Conservation (phyloP, 2,113 vertebrate species). For the Labeo rohita region DNA sequence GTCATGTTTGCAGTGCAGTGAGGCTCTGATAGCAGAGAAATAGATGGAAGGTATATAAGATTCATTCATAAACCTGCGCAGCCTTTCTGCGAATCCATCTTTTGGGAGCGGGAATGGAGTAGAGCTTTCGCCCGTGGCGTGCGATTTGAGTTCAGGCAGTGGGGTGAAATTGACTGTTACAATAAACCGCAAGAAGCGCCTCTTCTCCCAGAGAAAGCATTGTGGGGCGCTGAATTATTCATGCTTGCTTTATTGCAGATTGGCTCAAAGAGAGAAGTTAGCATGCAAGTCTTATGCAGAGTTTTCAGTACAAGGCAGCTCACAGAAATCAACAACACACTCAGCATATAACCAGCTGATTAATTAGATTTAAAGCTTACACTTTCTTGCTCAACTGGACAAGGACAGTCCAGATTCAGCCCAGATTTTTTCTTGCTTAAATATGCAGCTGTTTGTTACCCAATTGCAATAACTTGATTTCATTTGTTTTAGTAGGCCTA, state of each 20-base stretch:
- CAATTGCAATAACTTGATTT: not conserved
- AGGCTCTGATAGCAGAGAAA: not conserved
- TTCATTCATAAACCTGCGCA: slow-evolving; percentile 14
- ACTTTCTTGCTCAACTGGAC: not conserved
- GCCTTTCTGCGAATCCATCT: not conserved
- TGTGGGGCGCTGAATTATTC: slow-evolving; percentile 62
- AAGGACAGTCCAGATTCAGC: not conserved
- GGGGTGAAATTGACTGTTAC: slow-evolving; percentile 56
- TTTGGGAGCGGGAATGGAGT: slow-evolving; percentile 14
- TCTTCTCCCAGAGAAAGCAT: slow-evolving; percentile 58
- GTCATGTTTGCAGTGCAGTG: not conserved
- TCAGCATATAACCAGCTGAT: slow-evolving; percentile 37
- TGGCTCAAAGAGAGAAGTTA: slow-evolving; percentile 52
- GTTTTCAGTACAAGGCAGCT: slow-evolving; percentile 32
- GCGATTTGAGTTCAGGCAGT: slow-evolving; percentile 42
- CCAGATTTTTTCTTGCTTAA: too few species aligned
- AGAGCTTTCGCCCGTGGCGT: slow-evolving; percentile 31
- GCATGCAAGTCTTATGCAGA: slow-evolving; percentile 48
- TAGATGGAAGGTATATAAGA: not conserved
- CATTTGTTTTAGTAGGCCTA: too few species aligned
- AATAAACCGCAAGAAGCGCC: slow-evolving; percentile 50
- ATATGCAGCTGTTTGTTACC: not conserved
- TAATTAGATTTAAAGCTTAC: slow-evolving; percentile 43
- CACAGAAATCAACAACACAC: slow-evolving; percentile 35
- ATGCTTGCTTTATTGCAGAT: slow-evolving; percentile 62